Percentiles rank a stretch among this genome's conserved stretches.
These are phyloP conservation scores for Slavum lentiscoides DNA, from an alignment of 2,888 invertebrate genomes.

Conservation along the genomic window DNA sequence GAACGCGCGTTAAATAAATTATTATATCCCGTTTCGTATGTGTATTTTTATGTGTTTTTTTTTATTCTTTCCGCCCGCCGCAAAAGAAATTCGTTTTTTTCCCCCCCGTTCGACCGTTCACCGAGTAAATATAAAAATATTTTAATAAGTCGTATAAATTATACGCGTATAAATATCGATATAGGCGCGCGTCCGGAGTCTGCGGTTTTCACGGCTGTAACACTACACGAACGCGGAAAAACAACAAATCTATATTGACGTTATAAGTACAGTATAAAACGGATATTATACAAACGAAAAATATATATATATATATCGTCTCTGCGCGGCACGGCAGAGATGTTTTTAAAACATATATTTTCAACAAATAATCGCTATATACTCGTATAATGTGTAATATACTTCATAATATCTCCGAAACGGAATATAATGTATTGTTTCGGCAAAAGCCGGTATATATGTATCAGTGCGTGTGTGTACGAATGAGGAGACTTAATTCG, in stretches of 20 bases:
- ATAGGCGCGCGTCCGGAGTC: not conserved
- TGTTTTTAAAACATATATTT: not conserved
- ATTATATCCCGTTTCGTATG: slow-evolving; percentile 33
- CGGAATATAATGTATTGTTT: not conserved
- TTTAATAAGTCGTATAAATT: not conserved
- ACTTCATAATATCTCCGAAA: not conserved
- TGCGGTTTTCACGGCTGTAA: not conserved
- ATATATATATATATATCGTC: too few relatives aligned
- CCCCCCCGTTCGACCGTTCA: not conserved
- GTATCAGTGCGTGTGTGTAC: not conserved
- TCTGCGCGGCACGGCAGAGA: too few relatives aligned
- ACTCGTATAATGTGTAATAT: not conserved
- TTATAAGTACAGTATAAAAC: too few relatives aligned
- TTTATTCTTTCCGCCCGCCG: not conserved
- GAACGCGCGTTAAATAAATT: slow-evolving; percentile 33
- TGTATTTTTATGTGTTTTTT: not conserved
- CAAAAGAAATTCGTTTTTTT: not conserved
- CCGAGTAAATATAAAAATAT: not conserved
- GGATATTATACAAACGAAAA: too few relatives aligned
- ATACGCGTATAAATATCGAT: too few relatives aligned
- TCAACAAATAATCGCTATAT: not conserved
- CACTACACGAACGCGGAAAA: not conserved
- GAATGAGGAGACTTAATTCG: not conserved
- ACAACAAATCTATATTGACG: not conserved
- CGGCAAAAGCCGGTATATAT: not conserved